A percentile compares a stretch with the other conserved stretches of the same genome.
phyloP scores from a whole-genome alignment of 2,113 vertebrate species.

The Gadus chalcogrammus region DNA sequence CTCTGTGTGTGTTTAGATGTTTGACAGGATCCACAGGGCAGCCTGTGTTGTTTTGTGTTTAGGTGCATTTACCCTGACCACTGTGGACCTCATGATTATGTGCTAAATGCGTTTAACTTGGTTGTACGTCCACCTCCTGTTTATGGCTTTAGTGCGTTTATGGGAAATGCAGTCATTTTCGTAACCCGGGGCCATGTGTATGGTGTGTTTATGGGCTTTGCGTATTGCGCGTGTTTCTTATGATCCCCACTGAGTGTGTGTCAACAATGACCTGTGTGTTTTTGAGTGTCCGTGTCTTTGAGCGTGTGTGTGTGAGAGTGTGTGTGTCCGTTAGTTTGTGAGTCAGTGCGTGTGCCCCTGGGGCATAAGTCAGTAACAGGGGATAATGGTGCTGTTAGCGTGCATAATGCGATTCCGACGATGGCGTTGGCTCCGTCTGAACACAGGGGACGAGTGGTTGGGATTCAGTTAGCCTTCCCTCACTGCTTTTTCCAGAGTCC shows the following conservation, averaged over 20 bases:
- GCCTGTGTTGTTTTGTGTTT: conserved; percentile 47
- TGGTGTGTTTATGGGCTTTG: conserved; percentile 30
- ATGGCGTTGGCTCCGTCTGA: conserved; percentile 69
- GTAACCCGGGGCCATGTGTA: conserved; percentile 42
- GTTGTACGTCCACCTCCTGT: conserved; percentile 28
- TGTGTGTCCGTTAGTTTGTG: conserved; percentile 5
- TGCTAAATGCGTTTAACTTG: conserved; percentile 34
- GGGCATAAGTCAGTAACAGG: conserved; percentile 65
- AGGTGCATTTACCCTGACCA: conserved; percentile 55
- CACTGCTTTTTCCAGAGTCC: conserved; percentile 64
- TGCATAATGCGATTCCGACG: conserved; percentile 75
- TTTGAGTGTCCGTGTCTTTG: neutral
- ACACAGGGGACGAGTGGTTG: conserved; percentile 60
- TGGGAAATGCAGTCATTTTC: conserved; percentile 18
- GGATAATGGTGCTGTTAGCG: conserved; percentile 76
- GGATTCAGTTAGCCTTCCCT: conserved; percentile 73
- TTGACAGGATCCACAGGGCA: conserved; percentile 48
- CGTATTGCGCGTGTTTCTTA: neutral
- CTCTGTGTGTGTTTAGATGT: conserved; percentile 43
- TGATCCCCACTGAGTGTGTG: neutral
- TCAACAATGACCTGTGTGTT: neutral
- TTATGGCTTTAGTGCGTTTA: neutral
- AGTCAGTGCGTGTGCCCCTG: conserved; percentile 42
- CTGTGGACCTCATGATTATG: conserved; percentile 46
- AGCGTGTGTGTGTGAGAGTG: neutral